phyloP scores from a whole-genome alignment of 2,888 invertebrate species.

The Chrysolina americana region DNA sequence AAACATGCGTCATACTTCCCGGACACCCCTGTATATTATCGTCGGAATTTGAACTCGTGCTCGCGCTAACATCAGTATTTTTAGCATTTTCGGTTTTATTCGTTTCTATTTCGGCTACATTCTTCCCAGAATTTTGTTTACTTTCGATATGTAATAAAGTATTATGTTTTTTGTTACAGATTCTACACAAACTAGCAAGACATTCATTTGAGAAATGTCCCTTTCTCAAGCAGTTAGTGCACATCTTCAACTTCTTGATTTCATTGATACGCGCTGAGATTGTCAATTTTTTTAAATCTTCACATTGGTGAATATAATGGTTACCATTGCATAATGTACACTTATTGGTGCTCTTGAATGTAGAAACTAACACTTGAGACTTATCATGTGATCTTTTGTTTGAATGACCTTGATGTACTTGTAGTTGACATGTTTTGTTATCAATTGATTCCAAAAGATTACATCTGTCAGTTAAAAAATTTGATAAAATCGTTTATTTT shows the following conservation, averaged over 20 bases:
- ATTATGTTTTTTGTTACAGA: conserved; percentile 27
- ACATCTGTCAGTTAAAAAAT: conserved; percentile 27
- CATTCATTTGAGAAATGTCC: conserved; percentile 17
- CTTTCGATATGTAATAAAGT: conserved; percentile 19
- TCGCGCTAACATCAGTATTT: no score
- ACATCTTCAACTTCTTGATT: conserved; percentile 18
- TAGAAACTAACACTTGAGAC: conserved; percentile 1
- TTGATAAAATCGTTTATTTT: conserved; percentile 26
- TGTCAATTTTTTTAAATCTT: conserved; percentile 7
- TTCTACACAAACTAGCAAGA: conserved; percentile 13
- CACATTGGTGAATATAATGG: not conserved
- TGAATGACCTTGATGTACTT: not conserved
- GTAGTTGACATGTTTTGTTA: not conserved
- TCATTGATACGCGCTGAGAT: no score
- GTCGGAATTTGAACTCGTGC: no score
- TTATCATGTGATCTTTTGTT: not conserved
- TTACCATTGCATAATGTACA: conserved; percentile 2
- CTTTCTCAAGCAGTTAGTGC: conserved; percentile 18
- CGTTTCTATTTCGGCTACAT: not conserved
- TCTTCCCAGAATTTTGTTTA: not conserved
- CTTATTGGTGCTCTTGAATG: not conserved
- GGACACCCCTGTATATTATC: no score
- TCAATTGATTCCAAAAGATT: conserved; percentile 32
- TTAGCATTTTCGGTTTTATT: not conserved
- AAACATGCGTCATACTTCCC: not conserved